Evolutionary conservation across 2,113 vertebrate species (phyloP).

Genomic region (Setophaga coronata): DNA sequence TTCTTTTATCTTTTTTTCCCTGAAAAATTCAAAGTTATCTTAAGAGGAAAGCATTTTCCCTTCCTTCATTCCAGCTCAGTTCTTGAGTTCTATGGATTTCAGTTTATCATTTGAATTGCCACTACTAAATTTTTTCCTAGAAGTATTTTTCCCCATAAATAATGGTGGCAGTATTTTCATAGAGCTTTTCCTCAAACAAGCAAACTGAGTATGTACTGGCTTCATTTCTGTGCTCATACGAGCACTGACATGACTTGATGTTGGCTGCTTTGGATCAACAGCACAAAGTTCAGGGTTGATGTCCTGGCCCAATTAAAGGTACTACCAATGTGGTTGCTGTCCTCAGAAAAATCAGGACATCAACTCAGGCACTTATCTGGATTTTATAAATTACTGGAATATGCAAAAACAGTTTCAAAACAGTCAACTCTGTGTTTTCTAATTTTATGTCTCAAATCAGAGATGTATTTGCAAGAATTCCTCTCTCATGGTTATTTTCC

Average conservation of each 20-base stretch:
- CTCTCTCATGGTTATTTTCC: not conserved
- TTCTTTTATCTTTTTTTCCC: not conserved
- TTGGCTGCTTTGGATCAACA: not conserved
- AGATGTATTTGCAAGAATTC: not conserved
- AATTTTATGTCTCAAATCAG: conserved; percentile 10
- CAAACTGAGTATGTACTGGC: not conserved
- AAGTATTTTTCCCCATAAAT: not conserved
- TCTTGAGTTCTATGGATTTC: not conserved
- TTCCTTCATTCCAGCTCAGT: not conserved
- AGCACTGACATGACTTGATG: not conserved
- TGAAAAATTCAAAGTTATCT: not conserved
- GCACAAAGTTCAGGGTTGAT: not conserved
- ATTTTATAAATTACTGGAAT: not conserved
- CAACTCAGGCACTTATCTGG: not conserved
- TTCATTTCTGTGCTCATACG: not conserved
- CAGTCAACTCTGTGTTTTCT: not conserved
- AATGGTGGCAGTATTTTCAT: not conserved
- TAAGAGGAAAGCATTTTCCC: not conserved
- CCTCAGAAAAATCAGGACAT: not conserved
- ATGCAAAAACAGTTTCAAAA: not conserved
- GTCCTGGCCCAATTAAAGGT: not conserved
- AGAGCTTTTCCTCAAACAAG: not conserved
- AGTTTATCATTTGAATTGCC: not conserved
- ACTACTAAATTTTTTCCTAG: not conserved
- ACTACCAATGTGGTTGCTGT: not conserved